Percentiles rank a stretch among this genome's conserved stretches.
phyloP scores from a whole-genome alignment of 2,113 vertebrate species.

The Dissostichus mawsoni region DNA sequence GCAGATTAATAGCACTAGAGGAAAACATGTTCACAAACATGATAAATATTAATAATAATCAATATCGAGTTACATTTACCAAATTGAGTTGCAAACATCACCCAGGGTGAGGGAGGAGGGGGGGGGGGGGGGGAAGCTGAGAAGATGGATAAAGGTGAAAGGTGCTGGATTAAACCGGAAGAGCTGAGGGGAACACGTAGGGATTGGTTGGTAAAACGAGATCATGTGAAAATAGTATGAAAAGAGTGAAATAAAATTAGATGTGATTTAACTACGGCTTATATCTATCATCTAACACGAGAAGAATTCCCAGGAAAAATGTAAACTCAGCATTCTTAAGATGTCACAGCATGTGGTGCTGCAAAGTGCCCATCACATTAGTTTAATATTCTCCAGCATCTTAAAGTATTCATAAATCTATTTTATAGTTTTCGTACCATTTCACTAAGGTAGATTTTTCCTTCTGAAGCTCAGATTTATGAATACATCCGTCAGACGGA shows the following conservation, averaged over 20 bases:
- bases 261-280: neutral
- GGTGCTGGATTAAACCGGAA: constrained; percentile 17
- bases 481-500: neutral
- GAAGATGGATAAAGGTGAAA: constrained; percentile 7
- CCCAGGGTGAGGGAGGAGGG: constrained; percentile 69
- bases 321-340: neutral
- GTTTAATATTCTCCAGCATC: constrained; percentile 13
- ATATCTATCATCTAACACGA: too few species aligned
- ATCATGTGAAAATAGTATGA: neutral
- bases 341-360: neutral
- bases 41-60: constrained; percentile 97
- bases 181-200: neutral
- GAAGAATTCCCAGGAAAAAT: neutral
- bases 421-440: neutral
- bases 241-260: neutral
- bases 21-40: constrained; percentile 89
- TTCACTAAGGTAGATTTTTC: constrained; percentile 3
- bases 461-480: neutral
- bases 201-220: neutral
- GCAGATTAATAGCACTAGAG: constrained; percentile 91
- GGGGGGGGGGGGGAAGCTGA: neutral
- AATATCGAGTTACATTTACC: constrained; percentile 89
- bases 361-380: constrained; percentile 4
- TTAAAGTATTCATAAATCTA: constrained; percentile 30
- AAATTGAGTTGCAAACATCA: constrained; percentile 85